These are phyloP conservation scores for Mus musculus DNA, from an alignment of 2,113 vertebrate species.

Conservation along the genomic window GRCm39 chr7:90944501-90945000, in stretches of 20 bases:
- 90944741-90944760: background rate
- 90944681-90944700: background rate
- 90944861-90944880: background rate
- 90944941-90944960: no score
- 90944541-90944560: background rate
- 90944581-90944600: background rate
- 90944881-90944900: background rate
- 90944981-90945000: no score
- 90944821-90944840: background rate
- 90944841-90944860: background rate
- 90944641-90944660: background rate
- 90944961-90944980: background rate
- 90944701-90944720: background rate
- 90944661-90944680: background rate
- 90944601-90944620: background rate
- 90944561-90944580: background rate
- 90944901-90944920: background rate
- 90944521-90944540: background rate
- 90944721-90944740: background rate
- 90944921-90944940: background rate
- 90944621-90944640: background rate
- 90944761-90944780: background rate
- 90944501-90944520: background rate
- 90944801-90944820: background rate
- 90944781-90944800: background rate